A percentile compares a stretch with the other conserved stretches of the same genome.
Conservation (phyloP, 2,797 vertebrate genomes). For the Tenualosa ilisha region DNA sequence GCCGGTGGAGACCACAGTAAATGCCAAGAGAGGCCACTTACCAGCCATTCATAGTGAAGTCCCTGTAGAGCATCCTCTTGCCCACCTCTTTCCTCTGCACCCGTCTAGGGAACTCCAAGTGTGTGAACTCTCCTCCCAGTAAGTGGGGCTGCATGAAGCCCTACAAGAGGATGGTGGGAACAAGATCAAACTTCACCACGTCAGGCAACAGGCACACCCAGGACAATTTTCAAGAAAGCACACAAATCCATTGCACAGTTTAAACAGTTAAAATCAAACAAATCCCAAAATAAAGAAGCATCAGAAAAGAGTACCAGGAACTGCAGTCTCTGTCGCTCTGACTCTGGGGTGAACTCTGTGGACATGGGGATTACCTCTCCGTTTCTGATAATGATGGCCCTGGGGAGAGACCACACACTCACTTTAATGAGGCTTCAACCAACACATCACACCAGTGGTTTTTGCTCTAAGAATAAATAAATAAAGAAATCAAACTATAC, state of each 20-base stretch:
- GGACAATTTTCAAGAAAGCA: background rate
- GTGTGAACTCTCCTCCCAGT: slow-evolving; percentile 95
- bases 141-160: slow-evolving; percentile 95
- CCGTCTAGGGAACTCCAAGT: slow-evolving; percentile 95
- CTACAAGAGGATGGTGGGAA: slow-evolving; percentile 62
- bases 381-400: slow-evolving; percentile 91
- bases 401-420: slow-evolving; percentile 55
- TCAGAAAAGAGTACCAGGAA: slow-evolving; percentile 83
- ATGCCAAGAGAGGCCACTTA: slow-evolving; percentile 63
- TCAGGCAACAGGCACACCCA: background rate
- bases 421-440: background rate
- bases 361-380: slow-evolving; percentile 92
- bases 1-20: background rate
- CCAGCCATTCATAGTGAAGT: slow-evolving; percentile 98
- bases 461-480: too few species aligned
- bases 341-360: slow-evolving; percentile 94
- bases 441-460: background rate
- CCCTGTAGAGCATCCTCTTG: slow-evolving; percentile 94
- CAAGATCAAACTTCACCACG: background rate
- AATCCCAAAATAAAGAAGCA: background rate
- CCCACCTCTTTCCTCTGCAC: slow-evolving; percentile 96
- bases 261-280: background rate
- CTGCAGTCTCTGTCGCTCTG: slow-evolving; percentile 91
- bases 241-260: background rate
- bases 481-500: background rate